A percentile compares a stretch with the other conserved stretches of the same genome.
Conservation (phyloP, 2,113 vertebrate species). For the Cyanoderma ruficeps region DNA sequence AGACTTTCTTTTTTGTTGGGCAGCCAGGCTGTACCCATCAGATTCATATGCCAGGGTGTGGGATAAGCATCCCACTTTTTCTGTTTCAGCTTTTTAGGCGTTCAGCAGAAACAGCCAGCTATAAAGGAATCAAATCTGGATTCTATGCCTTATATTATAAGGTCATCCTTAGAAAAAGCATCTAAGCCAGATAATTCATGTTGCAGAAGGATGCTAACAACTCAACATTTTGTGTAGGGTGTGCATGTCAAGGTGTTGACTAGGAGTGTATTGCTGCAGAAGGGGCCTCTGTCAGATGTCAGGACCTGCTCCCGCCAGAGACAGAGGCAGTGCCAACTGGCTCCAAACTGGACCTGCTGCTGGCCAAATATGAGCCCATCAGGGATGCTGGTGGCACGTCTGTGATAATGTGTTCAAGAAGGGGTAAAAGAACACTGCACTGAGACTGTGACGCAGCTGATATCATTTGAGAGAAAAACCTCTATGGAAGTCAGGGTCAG, state of each 20-base stretch:
- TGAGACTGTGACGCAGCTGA: not conserved
- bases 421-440: not conserved
- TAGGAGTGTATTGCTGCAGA: fast-evolving
- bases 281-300: not conserved
- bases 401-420: not conserved
- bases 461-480: not conserved
- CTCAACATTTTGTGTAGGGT: not conserved
- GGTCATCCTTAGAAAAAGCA: not conserved
- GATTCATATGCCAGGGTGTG: not conserved
- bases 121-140: not conserved
- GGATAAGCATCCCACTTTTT: not conserved
- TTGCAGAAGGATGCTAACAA: not conserved
- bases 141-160: not conserved
- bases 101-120: not conserved
- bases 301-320: fast-evolving
- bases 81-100: not conserved
- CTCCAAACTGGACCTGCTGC: not conserved
- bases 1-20: not conserved
- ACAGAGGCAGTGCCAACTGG: not conserved
- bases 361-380: not conserved
- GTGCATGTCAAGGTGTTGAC: not conserved
- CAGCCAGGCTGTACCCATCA: not conserved
- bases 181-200: not conserved
- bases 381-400: not conserved
- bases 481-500: not conserved